A percentile compares a stretch with the other conserved stretches of the same genome.
Conservation (phyloP, 2,113 vertebrate genomes). For the Meles meles region DNA sequence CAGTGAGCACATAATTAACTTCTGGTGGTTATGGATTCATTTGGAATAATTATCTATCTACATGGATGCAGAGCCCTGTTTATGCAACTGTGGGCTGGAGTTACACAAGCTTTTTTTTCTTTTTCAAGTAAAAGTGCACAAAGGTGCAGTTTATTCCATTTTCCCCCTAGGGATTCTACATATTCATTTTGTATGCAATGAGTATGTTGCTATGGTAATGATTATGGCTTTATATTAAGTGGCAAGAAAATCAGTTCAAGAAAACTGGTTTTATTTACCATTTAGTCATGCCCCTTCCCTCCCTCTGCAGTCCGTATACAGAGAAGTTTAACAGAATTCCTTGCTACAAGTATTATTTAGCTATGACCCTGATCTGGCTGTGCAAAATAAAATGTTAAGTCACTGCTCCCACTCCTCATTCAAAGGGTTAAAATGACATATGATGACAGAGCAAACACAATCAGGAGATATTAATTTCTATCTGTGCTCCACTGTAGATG, state of each 20-base stretch:
- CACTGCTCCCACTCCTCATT: neutral
- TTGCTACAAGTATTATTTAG: neutral
- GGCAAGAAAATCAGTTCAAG: constrained; percentile 34
- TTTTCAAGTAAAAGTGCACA: constrained; percentile 33
- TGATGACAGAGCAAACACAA: neutral
- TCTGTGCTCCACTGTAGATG: neutral
- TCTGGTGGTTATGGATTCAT: neutral
- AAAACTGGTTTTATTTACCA: constrained; percentile 44
- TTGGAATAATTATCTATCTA: constrained; percentile 14
- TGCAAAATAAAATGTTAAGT: neutral
- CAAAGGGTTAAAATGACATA: neutral
- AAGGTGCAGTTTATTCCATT: constrained; percentile 42
- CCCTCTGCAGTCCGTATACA: neutral
- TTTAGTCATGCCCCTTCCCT: neutral
- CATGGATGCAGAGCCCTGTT: neutral
- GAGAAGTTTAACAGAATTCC: neutral
- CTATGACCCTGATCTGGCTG: neutral
- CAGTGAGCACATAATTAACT: neutral
- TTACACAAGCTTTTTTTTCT: constrained; percentile 5
- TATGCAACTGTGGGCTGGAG: constrained; percentile 27
- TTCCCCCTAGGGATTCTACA: constrained; percentile 31
- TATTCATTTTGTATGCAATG: constrained; percentile 41
- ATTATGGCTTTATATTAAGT: constrained; percentile 36
- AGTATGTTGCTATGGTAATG: constrained; percentile 57
- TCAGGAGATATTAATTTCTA: neutral